Evolutionary conservation across 2,113 vertebrate genomes (phyloP).

Genomic region (Isichthys henryi): DNA sequence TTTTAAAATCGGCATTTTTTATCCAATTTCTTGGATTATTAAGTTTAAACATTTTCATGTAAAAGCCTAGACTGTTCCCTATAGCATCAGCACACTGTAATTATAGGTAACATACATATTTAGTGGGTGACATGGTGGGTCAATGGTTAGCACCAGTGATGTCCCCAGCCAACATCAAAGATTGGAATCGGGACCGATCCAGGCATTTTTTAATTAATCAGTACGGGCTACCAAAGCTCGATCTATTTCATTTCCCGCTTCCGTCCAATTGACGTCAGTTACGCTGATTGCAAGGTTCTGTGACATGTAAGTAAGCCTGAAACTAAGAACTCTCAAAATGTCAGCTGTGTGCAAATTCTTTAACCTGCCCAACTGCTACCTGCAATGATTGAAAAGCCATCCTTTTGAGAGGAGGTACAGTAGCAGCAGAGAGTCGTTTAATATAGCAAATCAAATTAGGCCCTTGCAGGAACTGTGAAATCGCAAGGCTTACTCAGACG

Average conservation of each 20-base stretch:
- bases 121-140: neutral
- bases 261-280: neutral
- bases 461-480: neutral
- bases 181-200: neutral
- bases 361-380: neutral
- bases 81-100: neutral
- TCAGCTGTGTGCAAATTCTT: neutral
- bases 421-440: neutral
- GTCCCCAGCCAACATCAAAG: neutral
- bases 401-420: neutral
- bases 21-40: neutral
- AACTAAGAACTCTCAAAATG: neutral
- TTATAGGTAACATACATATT: neutral
- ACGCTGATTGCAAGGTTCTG: neutral
- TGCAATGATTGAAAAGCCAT: neutral
- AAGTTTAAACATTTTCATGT: neutral
- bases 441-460: neutral
- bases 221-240: neutral
- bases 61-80: neutral
- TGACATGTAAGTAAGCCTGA: neutral
- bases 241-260: neutral
- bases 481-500: neutral
- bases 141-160: neutral
- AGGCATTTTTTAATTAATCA: neutral
- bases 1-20: neutral